phyloP scores from a whole-genome alignment of 2,888 invertebrate species.

The Acronicta leporina region DNA sequence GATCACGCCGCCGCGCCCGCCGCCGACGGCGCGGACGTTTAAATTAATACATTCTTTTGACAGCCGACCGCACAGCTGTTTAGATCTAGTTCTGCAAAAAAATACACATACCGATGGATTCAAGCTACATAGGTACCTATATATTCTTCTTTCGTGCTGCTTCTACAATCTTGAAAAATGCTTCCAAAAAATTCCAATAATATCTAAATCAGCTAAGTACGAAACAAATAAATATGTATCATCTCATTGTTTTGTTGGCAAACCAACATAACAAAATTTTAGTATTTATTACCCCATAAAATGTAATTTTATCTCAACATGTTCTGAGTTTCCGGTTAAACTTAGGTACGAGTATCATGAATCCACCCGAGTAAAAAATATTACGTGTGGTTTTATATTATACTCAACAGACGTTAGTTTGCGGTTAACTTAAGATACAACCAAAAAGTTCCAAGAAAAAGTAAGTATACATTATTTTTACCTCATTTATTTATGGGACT shows the following conservation, averaged over 20 bases:
- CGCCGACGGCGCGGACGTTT: conserved; percentile 52
- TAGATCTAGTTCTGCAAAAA: conserved; percentile 18
- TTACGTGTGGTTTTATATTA: conserved; percentile 41
- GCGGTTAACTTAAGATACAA: conserved; percentile 40
- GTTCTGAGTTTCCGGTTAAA: conserved; percentile 33
- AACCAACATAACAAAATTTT: conserved; percentile 23
- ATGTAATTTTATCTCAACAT: conserved; percentile 39
- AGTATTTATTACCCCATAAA: conserved; percentile 25
- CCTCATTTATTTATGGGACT: conserved; percentile 9
- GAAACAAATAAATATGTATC: conserved; percentile 8
- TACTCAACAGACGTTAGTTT: conserved; percentile 21
- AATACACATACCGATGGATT: neutral
- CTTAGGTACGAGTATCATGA: conserved; percentile 39
- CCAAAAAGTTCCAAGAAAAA: conserved; percentile 40
- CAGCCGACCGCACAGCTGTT: conserved; percentile 24
- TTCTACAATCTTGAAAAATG: too few relatives aligned
- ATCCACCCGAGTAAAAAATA: conserved; percentile 33
- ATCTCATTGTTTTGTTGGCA: conserved; percentile 15
- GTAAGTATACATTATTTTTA: conserved; percentile 15
- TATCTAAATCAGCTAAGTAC: conserved; percentile 10
- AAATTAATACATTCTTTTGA: conserved; percentile 60
- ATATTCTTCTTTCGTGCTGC: too few relatives aligned
- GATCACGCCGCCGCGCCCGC: conserved; percentile 49
- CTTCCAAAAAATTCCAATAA: too few relatives aligned
- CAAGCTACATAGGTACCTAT: too few relatives aligned